Evolutionary conservation across 2,797 vertebrate genomes (phyloP), one percentile per base, ranked within the genome.

Genomic region (Hippopotamyrus pictus): DNA sequence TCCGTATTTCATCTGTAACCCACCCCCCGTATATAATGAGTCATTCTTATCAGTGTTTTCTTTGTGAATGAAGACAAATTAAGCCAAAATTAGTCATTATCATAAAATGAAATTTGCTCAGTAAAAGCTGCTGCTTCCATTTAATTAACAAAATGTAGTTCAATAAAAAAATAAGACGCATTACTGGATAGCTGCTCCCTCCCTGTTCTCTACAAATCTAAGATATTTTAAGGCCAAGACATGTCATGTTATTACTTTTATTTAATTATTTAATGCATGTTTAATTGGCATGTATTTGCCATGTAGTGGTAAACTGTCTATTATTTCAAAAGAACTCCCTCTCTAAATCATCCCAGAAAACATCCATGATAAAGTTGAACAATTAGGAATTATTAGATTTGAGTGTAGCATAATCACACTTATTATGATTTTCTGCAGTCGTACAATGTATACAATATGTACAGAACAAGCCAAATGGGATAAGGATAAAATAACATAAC

Each of bases 21-120:
- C 41, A 86, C 86, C 76, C 59, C 57, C 22, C 8, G 89, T 59
- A 90, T 69, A 88, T 88, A 91, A 89, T 91, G 91, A 93, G 92
- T 93, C 83, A 92, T 88, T 86, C 22, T 59, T 59, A 59, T 91
- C 33, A 88, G 69, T 59, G 88, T 90, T 88, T 91, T 84, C 89
- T 90, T 50, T 48, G 46, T 84, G 44, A 44, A 84, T 46, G 79
- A 84, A 84, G 19, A 25, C 41, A 84, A 48, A 50, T 84, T 44
- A 84, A 14, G 82, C 19, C n/a, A 51, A 50, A 48, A 22, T 48
- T 48, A 25, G 41, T 82, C 17, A 82, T 46, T 82, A 46, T 82
- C 17, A 69, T 69, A 69, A 33, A 84, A 50, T 50, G 19, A 84
- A 46, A 22, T 51, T 51, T 51, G n/a, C 37, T 50, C 44, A 50